phyloP scores from a whole-genome alignment of 2,888 invertebrate genomes.

The Yponomeuta plumbellus region DNA sequence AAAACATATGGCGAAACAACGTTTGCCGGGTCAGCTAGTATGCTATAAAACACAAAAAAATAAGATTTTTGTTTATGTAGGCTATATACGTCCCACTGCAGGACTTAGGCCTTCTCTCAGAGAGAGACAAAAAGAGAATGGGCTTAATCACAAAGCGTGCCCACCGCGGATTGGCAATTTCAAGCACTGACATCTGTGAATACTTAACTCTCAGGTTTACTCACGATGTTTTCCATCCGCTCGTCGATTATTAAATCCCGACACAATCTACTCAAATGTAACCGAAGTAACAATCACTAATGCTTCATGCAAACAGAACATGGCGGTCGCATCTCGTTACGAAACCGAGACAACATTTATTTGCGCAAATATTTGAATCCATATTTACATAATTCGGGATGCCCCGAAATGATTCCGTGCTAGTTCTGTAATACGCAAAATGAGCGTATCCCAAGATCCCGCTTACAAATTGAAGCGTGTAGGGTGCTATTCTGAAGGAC shows the following conservation, averaged over 20 bases:
- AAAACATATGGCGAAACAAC: too few species aligned
- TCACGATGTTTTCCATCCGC: too few species aligned
- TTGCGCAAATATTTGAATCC: slow-evolving; percentile 50
- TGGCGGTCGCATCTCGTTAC: slow-evolving; percentile 15
- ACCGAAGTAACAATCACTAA: slow-evolving; percentile 4
- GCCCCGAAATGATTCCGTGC: slow-evolving; percentile 55
- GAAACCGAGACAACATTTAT: slow-evolving; percentile 38
- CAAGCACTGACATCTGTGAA: too few species aligned
- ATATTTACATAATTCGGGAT: slow-evolving; percentile 68
- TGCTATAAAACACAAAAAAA: too few species aligned
- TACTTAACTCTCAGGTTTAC: too few species aligned
- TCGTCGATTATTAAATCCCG: neutral
- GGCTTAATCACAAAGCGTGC: too few species aligned
- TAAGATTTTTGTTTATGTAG: too few species aligned
- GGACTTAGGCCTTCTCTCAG: too few species aligned
- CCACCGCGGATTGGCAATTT: too few species aligned
- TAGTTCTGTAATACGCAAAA: slow-evolving; percentile 68
- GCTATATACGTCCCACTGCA: too few species aligned
- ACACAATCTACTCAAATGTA: neutral
- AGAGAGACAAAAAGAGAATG: too few species aligned
- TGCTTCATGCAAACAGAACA: neutral
- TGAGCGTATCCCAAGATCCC: slow-evolving; percentile 75
- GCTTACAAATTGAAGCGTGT: slow-evolving; percentile 67
- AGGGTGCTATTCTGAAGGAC: slow-evolving; percentile 47
- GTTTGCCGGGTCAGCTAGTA: too few species aligned